Evolutionary conservation across 2,797 vertebrate genomes (phyloP), one percentile per base, ranked within the genome.

Genomic region (Crenichthys baileyi): DNA sequence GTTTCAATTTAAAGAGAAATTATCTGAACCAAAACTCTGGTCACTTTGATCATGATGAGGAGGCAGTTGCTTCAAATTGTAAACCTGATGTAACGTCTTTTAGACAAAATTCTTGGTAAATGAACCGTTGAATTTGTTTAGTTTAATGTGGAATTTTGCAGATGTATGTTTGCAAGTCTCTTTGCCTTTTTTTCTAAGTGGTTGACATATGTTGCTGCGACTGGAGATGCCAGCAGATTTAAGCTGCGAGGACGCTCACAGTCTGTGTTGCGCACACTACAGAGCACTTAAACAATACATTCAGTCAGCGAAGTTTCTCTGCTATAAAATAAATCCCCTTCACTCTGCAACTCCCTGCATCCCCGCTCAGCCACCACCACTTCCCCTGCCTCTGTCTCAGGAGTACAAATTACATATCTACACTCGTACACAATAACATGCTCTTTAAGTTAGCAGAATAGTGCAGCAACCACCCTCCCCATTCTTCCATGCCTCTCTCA

Each of bases 281-380:
- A 87, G 87, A 88, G 71, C 86, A 80, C n/a, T 74, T 50, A 48
- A 85, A 94, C 93, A 94, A 92, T 92, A 80, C 89, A 92, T 87
- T 90, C 87, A 90, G 85, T 83, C 88, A 91, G 81, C 87, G 78
- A 92, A 93, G 90, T 92, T 89, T 90, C 82, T 90, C 90, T 90
- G 87, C 88, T 83, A 91, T 81, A 85, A 88, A 91, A 85, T 86
- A 91, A 94, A 93, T 90, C 91, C 88, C 82, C 89, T 88, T 90
- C 85, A 83, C 87, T 88, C 80, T 81, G 84, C 83, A 87, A 77
- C 85, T 82, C 87, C 74, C 86, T 78, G 78, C 84, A 75, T 82
- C 79, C 83, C 78, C 73, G 81, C 87, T 84, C 83, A 44, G 76
- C 83, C 84, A 79, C 67, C 77, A 26, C 2, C 85, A 50, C 67